A percentile compares a stretch with the other conserved stretches of the same genome.
phyloP scores from a whole-genome alignment of 2,797 vertebrate genomes.

The Melanotaenia pygmaea region DNA sequence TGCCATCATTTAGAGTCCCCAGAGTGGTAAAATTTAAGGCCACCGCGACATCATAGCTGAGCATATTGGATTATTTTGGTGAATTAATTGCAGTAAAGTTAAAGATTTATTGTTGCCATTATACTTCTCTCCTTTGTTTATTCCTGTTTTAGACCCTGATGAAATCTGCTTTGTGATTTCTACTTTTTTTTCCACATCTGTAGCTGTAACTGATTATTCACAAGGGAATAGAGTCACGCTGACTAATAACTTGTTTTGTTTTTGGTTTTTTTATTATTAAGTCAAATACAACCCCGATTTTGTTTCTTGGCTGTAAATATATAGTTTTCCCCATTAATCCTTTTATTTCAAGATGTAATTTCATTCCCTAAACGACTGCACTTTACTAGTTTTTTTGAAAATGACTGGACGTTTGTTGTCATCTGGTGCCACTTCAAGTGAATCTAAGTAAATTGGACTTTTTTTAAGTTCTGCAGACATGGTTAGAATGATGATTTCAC shows the following conservation, averaged over 20 bases:
- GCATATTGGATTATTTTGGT: background rate
- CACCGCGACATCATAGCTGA: background rate
- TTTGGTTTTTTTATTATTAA: background rate
- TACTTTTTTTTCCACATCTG: constrained; percentile 5
- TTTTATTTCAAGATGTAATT: background rate
- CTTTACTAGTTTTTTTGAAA: background rate
- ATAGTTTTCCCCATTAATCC: background rate
- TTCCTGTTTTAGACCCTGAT: background rate
- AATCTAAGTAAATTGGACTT: no score
- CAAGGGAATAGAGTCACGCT: background rate
- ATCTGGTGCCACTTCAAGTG: background rate
- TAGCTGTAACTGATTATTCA: background rate
- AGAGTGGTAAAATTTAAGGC: no score
- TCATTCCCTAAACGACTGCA: constrained; percentile 3
- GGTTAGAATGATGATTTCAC: no score
- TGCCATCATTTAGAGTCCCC: no score
- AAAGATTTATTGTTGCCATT: background rate
- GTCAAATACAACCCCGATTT: background rate
- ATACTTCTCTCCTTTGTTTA: background rate
- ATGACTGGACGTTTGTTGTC: constrained; percentile 2
- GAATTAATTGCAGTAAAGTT: no score
- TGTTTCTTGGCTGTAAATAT: background rate
- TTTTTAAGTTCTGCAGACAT: no score
- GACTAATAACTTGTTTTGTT: background rate
- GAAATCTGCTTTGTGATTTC: background rate